These are phyloP conservation scores for Colletes latitarsis DNA, from an alignment of 1,140 invertebrate species.

Conservation along the genomic window DNA sequence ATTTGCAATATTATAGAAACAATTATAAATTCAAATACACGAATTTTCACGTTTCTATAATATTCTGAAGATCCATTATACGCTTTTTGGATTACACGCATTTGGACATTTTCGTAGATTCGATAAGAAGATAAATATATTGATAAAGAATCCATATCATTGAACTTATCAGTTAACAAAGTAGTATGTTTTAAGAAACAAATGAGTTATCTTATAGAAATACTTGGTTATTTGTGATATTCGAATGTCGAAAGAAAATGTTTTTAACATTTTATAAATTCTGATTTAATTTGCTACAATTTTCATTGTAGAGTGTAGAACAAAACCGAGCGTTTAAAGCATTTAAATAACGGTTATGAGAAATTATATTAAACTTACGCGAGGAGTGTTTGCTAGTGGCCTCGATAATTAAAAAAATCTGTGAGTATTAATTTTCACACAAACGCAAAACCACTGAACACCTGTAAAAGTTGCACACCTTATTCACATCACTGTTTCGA, in stretches of 20 bases:
- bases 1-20: neutral
- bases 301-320: too few relatives aligned
- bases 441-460: neutral
- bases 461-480: neutral
- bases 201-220: neutral
- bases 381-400: neutral
- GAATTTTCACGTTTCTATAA: too few relatives aligned
- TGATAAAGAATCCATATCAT: neutral
- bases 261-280: neutral
- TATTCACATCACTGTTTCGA: neutral
- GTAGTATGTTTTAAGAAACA: neutral
- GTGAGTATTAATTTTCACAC: neutral
- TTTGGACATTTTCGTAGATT: neutral
- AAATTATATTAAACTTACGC: conserved; percentile 8
- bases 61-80: too few relatives aligned
- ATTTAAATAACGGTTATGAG: neutral
- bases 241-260: neutral
- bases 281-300: too few relatives aligned
- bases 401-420: neutral
- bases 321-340: too few relatives aligned
- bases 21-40: neutral
- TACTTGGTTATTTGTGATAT: too few relatives aligned
- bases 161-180: neutral
- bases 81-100: too few relatives aligned
- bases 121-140: neutral